phyloP scores from a whole-genome alignment of 2,113 vertebrate genomes.

The Hemicordylus capensis region DNA sequence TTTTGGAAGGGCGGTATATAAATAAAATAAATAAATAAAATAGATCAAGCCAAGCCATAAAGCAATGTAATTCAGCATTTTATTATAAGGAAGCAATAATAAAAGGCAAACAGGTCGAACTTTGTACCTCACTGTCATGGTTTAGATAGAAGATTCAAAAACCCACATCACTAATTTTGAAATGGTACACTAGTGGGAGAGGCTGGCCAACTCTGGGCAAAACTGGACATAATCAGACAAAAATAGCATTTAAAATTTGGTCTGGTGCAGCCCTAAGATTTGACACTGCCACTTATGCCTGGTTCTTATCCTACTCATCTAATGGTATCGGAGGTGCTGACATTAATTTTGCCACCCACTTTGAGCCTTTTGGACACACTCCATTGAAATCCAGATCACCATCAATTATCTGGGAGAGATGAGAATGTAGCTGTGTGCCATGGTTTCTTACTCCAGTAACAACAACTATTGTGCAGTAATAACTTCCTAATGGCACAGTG shows the following conservation, averaged over 20 bases:
- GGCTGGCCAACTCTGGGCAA: background rate
- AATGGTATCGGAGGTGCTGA: background rate
- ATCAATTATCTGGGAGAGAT: background rate
- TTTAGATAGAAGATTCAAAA: background rate
- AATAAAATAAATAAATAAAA: too few species aligned
- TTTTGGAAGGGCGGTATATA: too few species aligned
- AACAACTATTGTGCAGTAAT: too few species aligned
- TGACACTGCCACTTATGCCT: background rate
- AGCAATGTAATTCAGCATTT: background rate
- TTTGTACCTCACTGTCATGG: background rate
- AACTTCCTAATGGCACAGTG: too few species aligned
- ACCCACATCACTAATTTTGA: background rate
- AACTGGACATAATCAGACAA: background rate
- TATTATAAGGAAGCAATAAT: background rate
- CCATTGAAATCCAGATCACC: background rate
- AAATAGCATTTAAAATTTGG: background rate
- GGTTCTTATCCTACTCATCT: background rate
- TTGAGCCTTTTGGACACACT: background rate
- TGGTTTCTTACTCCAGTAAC: too few species aligned
- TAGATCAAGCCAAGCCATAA: constrained; percentile 4
- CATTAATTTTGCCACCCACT: background rate
- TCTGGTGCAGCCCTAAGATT: background rate
- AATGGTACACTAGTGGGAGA: background rate
- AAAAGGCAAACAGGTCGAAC: background rate
- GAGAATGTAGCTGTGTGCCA: background rate